These are phyloP conservation scores for Byasa hedistus DNA, from an alignment of 2,888 invertebrate genomes.

Conservation along the genomic window DNA sequence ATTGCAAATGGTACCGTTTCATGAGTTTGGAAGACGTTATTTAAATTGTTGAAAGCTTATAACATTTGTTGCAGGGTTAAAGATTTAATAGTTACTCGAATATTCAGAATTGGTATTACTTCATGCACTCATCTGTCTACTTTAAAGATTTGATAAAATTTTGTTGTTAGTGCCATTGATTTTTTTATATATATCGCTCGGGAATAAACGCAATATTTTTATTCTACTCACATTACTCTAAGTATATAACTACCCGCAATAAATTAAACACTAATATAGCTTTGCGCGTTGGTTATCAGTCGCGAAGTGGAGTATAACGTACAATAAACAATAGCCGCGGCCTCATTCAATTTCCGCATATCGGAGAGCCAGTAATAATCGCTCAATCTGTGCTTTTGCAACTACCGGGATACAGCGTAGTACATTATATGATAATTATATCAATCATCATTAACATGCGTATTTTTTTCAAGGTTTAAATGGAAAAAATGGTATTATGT, in stretches of 20 bases:
- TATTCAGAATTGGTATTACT: no score
- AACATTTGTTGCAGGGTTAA: neutral
- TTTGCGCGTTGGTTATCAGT: slow-evolving; percentile 26
- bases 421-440: slow-evolving; percentile 14
- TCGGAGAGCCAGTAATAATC: slow-evolving; percentile 27
- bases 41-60: neutral
- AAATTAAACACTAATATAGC: slow-evolving; percentile 9
- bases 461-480: slow-evolving; percentile 15
- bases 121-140: no score
- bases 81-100: no score
- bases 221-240: neutral
- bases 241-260: neutral
- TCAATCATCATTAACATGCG: slow-evolving; percentile 3
- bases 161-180: neutral
- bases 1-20: no score
- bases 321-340: slow-evolving; percentile 26
- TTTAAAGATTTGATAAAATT: no score
- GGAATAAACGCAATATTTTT: neutral
- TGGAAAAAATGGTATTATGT: neutral
- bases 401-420: slow-evolving; percentile 21
- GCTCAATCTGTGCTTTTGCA: slow-evolving; percentile 22
- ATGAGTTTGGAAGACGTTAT: no score
- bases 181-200: neutral
- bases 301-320: slow-evolving; percentile 18
- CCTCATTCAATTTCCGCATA: slow-evolving; percentile 30